These are phyloP conservation scores for Melanargia galathea DNA, from an alignment of 2,888 invertebrate species.

Conservation along the genomic window DNA sequence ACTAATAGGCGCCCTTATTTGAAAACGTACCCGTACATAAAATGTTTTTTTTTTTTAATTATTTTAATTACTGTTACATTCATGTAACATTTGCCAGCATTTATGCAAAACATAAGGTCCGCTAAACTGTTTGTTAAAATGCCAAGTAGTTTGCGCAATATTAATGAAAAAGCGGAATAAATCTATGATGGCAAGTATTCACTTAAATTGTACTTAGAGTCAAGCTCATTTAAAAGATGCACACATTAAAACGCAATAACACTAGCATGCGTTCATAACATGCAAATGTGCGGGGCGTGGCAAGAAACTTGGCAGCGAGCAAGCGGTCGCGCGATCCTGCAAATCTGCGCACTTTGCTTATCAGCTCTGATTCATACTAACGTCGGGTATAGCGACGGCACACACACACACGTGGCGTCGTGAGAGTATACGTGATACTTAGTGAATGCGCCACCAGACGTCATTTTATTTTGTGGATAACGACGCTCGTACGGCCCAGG, in stretches of 20 bases:
- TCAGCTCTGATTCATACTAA: slow-evolving; percentile 76
- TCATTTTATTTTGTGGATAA: slow-evolving; percentile 73
- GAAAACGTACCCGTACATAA: slow-evolving; percentile 7
- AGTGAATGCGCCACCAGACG: slow-evolving; percentile 60
- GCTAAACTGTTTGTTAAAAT: neutral
- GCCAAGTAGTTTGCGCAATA: neutral
- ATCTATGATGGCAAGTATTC: slow-evolving; percentile 35
- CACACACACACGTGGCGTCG: slow-evolving; percentile 47
- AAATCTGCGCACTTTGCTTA: slow-evolving; percentile 75
- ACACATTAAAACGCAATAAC: slow-evolving; percentile 53
- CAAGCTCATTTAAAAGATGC: slow-evolving; percentile 39
- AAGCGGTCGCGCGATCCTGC: slow-evolving; percentile 64
- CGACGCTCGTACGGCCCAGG: slow-evolving; percentile 67
- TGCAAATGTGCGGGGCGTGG: slow-evolving; percentile 73
- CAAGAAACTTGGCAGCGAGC: slow-evolving; percentile 74
- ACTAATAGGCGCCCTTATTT: slow-evolving; percentile 19
- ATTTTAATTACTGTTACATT: neutral
- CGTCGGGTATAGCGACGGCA: slow-evolving; percentile 52
- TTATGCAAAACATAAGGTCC: neutral
- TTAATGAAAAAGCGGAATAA: slow-evolving; percentile 5
- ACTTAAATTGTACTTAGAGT: slow-evolving; percentile 39
- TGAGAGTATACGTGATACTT: slow-evolving; percentile 59
- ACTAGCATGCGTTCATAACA: slow-evolving; percentile 58
- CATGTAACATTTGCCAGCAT: neutral
- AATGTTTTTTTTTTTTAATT: neutral